Base-by-base conservation (phyloP, 2,797 vertebrate species). In the Echeneis naucrates region DNA sequence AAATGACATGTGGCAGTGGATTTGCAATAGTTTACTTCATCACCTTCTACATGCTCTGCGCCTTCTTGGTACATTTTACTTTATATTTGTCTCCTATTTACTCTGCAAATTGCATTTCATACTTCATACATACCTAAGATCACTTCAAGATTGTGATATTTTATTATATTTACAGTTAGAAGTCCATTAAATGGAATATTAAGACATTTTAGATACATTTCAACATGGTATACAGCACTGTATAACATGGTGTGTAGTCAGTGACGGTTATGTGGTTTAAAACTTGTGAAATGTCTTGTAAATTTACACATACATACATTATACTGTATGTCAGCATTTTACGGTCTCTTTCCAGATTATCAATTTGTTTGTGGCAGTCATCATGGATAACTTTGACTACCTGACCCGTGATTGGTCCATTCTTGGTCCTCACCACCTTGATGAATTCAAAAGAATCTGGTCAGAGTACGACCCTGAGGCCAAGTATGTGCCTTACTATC, bases 341-440 rank as follows among this genome's bases (percentile, higher is more conserved):
- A 26, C 55, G 77, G 6, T 87, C 58, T 35, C 27, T 57, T 69
- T 89, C 60, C 69, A 99, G 98, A 99, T 99, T 89, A 99, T 99
- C 83, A 99, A 99, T 81, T 94, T 99, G 73, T 99, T 99, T 91
- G 98, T 99, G 84, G 98, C 98, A 5, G 98, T 99, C 91, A 99
- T 99, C 93, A 99, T 99, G 98, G 98, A 99, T 93, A 99, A 99
- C 87, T 99, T 99, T 93, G 98, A 99, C 94, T 99, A 99, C 92
- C 93, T 99, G 64, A 99, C 98, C 10, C 97, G 98, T 61, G 98
- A 99, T 90, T 99, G 98, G 98, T 99, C 98, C 50, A 99, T 99
- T 90, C 93, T 99, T 82, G 98, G 98, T 51, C 98, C 98, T 61
- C 98, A 99, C 91, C 98, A 99, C 80, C 92, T 99, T 59, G 98